Evolutionary conservation across 2,797 vertebrate genomes (phyloP).

Genomic region (Bradypodion ventrale): DNA sequence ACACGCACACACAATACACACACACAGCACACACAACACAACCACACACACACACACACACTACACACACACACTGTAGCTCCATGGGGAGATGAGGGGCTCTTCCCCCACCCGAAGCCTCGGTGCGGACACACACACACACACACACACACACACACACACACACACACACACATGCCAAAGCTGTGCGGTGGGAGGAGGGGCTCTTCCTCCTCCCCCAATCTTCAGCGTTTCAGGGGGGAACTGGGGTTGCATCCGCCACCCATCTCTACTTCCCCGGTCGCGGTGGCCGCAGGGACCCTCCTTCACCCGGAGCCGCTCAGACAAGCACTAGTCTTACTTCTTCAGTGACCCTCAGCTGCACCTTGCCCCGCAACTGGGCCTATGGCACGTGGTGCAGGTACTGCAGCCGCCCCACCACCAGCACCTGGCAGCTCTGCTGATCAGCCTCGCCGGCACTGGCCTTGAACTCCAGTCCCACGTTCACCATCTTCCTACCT

Average conservation of each 20-base stretch:
- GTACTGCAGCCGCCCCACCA: slow-evolving; percentile 85
- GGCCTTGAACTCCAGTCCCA: slow-evolving; percentile 86
- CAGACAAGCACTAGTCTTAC: slow-evolving; percentile 70
- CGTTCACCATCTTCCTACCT: slow-evolving; percentile 86
- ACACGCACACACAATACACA: no score
- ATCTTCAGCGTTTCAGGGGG: neutral
- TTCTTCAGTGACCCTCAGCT: slow-evolving; percentile 90
- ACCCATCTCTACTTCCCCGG: neutral
- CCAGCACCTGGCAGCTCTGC: slow-evolving; percentile 85
- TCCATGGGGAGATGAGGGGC: no score
- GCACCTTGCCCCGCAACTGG: slow-evolving; percentile 87
- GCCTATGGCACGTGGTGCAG: slow-evolving; percentile 87
- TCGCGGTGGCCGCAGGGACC: neutral
- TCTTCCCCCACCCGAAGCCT: no score
- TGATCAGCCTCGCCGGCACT: slow-evolving; percentile 90
- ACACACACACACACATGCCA: no score
- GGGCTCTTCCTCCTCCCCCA: no score
- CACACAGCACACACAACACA: no score
- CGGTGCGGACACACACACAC: no score
- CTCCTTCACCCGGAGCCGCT: neutral
- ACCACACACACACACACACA: no score
- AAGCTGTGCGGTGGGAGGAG: no score
- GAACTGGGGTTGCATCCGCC: neutral
- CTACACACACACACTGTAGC: no score
- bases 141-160: no score